Base-by-base conservation (phyloP, 2,888 invertebrate species). In the Sarcophaga variegata region DNA sequence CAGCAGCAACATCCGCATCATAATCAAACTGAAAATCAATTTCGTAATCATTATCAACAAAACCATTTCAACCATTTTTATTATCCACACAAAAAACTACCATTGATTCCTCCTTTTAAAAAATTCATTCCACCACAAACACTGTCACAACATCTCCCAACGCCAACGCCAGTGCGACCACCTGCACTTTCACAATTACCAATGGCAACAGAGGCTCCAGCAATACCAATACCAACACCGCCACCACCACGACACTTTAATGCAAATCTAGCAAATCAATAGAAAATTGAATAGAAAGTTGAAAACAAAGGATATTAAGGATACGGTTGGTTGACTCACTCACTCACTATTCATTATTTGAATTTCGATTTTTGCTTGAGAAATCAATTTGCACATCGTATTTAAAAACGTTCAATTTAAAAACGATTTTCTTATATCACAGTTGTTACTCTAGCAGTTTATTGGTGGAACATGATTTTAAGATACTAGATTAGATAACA, bases 1-100 rank as follows among this genome's bases (percentile, higher is more conserved):
- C 83, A 88, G 85, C 88, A 86, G 78, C 86, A 83, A 88, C 82
- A 88, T 88, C 88, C 71, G 75, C 84, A 64, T 82, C 72, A 62
- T 62, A 81, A 79, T 63, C 79, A 71, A 80, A 80, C 74, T 69
- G 62, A 75, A 84, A 59, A 45, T 66, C 80, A 66, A 49, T 81
- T 85, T 85, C 84, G 64, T 70, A 60, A 81, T 64, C 60, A 79
- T 75, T 85, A 85, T 82, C 83, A 81, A 72, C 77, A 76, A 86
- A 82, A 75, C 63, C 87, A 88, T 86, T 85, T 80, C 82, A 75
- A 70, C 27, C 78, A 74, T 59, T 37, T 49, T 72, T 71, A 79
- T 79, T 72, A 71, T 81, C 81, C 74, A 60, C 62, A 66, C 71
- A 78, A 76, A 63, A 81, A 75, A 76, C 71, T 87, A 62, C 81